Conservation (phyloP, 2,888 invertebrate genomes). For the Apocheima hispidaria region DNA sequence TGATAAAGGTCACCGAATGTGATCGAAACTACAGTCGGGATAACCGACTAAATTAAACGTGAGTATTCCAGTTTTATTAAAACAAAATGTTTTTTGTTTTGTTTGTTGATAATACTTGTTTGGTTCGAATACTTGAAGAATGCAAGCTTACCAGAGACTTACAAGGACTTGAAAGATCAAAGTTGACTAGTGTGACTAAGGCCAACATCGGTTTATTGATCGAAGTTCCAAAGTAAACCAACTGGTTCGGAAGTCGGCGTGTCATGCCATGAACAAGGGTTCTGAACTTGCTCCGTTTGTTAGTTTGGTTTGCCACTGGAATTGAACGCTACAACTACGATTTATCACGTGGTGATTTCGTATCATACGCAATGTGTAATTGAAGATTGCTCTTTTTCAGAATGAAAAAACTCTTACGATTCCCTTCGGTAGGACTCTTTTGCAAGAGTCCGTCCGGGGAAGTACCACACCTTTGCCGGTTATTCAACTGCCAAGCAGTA, state of each 20-base stretch:
- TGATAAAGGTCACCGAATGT: too few relatives aligned
- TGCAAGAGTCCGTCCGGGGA: too few relatives aligned
- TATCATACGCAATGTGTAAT: neutral
- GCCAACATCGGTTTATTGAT: constrained; percentile 19
- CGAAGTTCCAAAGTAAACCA: constrained; percentile 32
- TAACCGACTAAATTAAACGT: too few relatives aligned
- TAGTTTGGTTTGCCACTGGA: constrained; percentile 21
- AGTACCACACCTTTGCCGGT: too few relatives aligned
- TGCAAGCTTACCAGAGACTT: neutral
- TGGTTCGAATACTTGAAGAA: neutral
- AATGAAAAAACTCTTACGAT: too few relatives aligned
- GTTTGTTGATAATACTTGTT: too few relatives aligned
- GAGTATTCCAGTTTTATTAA: too few relatives aligned
- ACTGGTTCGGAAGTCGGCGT: constrained; percentile 32
- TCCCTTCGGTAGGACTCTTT: too few relatives aligned
- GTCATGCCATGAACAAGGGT: constrained; percentile 35
- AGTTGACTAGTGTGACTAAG: constrained; percentile 18
- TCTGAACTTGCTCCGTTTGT: constrained; percentile 25
- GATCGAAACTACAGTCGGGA: too few relatives aligned
- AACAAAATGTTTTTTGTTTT: too few relatives aligned
- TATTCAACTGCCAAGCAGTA: too few relatives aligned
- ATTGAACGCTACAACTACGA: constrained; percentile 20
- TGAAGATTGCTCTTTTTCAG: neutral
- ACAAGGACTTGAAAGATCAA: constrained; percentile 16
- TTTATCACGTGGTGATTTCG: constrained; percentile 16